Conservation (phyloP, 2,888 invertebrate genomes). For the Byasa hedistus region DNA sequence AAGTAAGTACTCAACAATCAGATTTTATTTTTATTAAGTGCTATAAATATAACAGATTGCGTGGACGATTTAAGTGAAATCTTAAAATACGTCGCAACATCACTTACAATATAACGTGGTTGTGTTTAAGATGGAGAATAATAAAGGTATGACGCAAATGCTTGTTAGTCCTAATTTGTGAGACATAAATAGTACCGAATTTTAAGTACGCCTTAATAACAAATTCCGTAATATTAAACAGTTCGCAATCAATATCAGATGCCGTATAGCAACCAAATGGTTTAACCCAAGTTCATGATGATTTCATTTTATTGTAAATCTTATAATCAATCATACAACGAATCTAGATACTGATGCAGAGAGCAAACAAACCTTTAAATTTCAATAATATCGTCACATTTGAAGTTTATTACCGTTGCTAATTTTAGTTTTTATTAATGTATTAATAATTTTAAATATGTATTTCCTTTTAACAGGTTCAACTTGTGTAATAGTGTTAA, state of each 20-base stretch:
- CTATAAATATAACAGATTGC: conserved; percentile 12
- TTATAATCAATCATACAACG: background rate
- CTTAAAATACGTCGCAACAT: conserved; percentile 26
- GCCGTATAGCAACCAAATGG: conserved; percentile 43
- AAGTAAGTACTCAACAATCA: conserved; percentile 57
- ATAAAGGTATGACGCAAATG: conserved; percentile 27
- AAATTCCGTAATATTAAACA: conserved; percentile 40
- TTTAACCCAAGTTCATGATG: background rate
- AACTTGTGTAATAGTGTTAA: background rate
- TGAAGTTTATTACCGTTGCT: background rate
- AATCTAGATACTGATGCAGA: background rate
- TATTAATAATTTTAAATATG: background rate
- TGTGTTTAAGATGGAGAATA: conserved; percentile 19
- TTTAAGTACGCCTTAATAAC: conserved; percentile 7
- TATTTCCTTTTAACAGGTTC: background rate
- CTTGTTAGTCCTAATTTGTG: conserved; percentile 9
- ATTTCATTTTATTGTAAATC: background rate
- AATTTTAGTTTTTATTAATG: background rate
- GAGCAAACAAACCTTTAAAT: background rate
- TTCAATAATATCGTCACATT: background rate
- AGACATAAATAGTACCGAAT: conserved; percentile 5
- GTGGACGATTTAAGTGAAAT: conserved; percentile 13
- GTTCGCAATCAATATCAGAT: conserved; percentile 57
- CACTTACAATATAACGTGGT: conserved; percentile 31
- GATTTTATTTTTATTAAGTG: background rate